Conservation (phyloP, 2,797 vertebrate species). For the Merluccius polli region DNA sequence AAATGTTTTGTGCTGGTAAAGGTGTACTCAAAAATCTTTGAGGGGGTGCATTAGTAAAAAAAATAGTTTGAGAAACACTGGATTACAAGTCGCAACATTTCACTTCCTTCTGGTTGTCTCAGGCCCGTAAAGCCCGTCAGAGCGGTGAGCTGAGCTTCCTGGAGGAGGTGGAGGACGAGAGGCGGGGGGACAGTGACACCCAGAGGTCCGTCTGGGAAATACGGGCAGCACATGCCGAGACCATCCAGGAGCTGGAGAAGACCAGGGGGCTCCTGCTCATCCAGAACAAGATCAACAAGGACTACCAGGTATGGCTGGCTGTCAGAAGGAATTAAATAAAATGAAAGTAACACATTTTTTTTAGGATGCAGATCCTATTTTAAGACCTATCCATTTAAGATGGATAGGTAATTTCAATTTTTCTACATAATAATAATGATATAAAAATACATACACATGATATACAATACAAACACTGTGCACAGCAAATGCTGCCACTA, state of each 20-base stretch:
- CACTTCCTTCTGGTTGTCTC: slow-evolving; percentile 18
- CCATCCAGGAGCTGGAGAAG: slow-evolving; percentile 93
- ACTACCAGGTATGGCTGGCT: slow-evolving; percentile 80
- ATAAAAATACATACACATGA: too few relatives aligned
- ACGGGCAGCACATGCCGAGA: slow-evolving; percentile 81
- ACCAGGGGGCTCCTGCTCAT: slow-evolving; percentile 84
- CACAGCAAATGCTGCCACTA: not conserved
- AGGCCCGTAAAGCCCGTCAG: slow-evolving; percentile 74
- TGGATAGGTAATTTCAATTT: too few relatives aligned
- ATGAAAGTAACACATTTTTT: too few relatives aligned
- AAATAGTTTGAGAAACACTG: too few relatives aligned
- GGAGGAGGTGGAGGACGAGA: slow-evolving; percentile 64
- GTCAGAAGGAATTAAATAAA: not conserved
- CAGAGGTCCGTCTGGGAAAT: slow-evolving; percentile 74
- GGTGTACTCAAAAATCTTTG: too few relatives aligned
- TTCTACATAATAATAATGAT: not conserved
- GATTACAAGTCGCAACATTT: not conserved
- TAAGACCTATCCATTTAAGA: too few relatives aligned
- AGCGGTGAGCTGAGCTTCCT: slow-evolving; percentile 75
- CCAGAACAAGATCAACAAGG: slow-evolving; percentile 87
- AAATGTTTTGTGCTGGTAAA: too few relatives aligned
- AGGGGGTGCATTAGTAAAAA: too few relatives aligned
- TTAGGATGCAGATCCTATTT: not conserved
- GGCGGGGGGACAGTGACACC: slow-evolving; percentile 40
- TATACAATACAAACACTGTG: not conserved